Base-by-base conservation (phyloP, 2,797 vertebrate genomes). In the Macroramphosus scolopax region DNA sequence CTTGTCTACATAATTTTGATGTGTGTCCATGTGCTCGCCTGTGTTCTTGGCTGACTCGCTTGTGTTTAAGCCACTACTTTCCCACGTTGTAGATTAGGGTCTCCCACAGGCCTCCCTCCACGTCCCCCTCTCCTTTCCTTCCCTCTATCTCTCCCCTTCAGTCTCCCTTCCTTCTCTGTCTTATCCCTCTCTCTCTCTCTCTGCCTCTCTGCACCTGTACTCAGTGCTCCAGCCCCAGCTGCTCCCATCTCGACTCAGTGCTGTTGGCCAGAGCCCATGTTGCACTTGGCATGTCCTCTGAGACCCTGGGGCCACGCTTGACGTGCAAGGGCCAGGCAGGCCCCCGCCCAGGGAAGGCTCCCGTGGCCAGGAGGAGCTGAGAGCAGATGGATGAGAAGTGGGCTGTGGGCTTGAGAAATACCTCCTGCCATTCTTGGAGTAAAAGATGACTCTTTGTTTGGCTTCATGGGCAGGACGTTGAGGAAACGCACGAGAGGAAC, bases 241-340 rank as follows among this genome's bases (percentile, higher is more conserved):
- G 87, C 78, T 87, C 78, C 75, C 69, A 76, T 80, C 77, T 75
- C 68, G 3, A 76, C 67, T 81, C 68, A 39, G 76, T 29, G 45
- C 71, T 71, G 70, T 83, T 89, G 86, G 88, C 86, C 13, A 11
- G 28, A 63, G 81, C 81, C 82, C 77, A 78, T 91, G 87, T 90
- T 91, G 83, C 88, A 88, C 86, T 90, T 91, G 89, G 88, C 89
- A 89, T 88, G 79, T 87, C 84, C 86, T 88, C 78, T 68, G 78
- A 85, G 85, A 78, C 78, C 84, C 83, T 57, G 82, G 82, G 86
- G 86, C 80, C 82, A 82, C 62, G 74, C 85, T 88, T 89, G 87
- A 88, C 83, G 79, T 89, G 84, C 83, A 46, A 88, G 52, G 74
- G 68, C 68, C 63, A 70, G 76, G 75, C 84, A 26, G 77, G 72